These are phyloP conservation scores for Drosophila ustulata DNA, from an alignment of 2,888 invertebrate species.

Conservation along the genomic window DNA sequence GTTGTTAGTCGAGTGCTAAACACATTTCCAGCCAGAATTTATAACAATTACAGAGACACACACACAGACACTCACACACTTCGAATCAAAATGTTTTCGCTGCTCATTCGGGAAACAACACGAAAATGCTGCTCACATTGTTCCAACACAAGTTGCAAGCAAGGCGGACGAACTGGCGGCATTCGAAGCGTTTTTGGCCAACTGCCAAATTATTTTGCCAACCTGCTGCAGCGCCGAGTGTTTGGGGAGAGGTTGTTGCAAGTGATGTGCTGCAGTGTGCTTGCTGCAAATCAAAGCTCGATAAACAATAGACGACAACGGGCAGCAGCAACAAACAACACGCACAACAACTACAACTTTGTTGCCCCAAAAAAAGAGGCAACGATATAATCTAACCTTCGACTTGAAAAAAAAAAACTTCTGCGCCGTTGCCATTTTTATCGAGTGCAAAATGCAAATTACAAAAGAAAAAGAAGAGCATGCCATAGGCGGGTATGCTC, in stretches of 20 bases:
- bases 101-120: conserved; percentile 34
- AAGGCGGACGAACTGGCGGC: conserved; percentile 9
- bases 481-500: background rate
- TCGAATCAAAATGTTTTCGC: conserved; percentile 42
- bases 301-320: conserved; percentile 65
- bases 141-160: conserved; percentile 13
- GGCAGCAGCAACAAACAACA: conserved; percentile 16
- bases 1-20: conserved; percentile 46
- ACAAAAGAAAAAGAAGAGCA: background rate
- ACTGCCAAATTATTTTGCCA: conserved; percentile 68
- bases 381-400: conserved; percentile 76
- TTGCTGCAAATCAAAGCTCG: conserved; percentile 61
- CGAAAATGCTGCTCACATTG: conserved; percentile 41
- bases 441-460: conserved; percentile 63
- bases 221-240: conserved; percentile 34
- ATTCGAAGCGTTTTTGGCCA: conserved; percentile 67
- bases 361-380: conserved; percentile 11
- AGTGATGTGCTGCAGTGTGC: conserved; percentile 15
- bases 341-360: conserved; percentile 19
- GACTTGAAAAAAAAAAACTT: conserved; percentile 65
- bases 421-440: conserved; percentile 57
- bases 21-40: conserved; percentile 56
- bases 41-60: conserved; percentile 46
- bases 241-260: background rate
- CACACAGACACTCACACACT: conserved; percentile 12